Evolutionary conservation across 2,797 vertebrate genomes (phyloP), one percentile per base, ranked within the genome.

Genomic region (Poeciliopsis infans): DNA sequence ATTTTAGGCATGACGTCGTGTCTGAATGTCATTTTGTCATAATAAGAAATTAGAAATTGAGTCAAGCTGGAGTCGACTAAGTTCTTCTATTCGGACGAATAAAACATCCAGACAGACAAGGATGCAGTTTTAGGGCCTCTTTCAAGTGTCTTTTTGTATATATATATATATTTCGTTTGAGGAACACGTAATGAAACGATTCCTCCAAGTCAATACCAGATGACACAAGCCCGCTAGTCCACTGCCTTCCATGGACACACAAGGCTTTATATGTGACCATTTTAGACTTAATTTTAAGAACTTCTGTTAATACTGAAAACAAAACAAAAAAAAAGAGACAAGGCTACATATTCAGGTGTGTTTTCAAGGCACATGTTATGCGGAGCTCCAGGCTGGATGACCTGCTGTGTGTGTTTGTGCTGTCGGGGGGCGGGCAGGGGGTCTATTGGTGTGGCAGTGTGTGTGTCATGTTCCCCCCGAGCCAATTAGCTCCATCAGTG

Each of bases 401-500:
- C 91, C 92, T 83, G 85, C 90, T 91, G 91, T 83, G 90, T 51
- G 49, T 23, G 20, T 51, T 23, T 73, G 80, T 74, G 83, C 87
- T 86, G 79, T 81, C 80, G 70, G 31, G 47, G 61, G 25, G 20
- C 53, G 70, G 55, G 89, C 81, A 76, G 88, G 91, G 83, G 89
- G 90, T 88, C 77, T 83, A 25, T 71, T 36, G 86, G 75, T 86
- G 41, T 66, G 75, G 41, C 39, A 25, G 20, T 53, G 47, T 47
- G 64, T 82, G 75, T 76, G 74, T 78, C 78, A 77, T 15, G 5
- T 78, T 79, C 47, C 87, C 82, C 76, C 75, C 84, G 75, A 90
- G 91, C 89, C 94, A 95, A 95, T 95, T 95, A 95, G 89, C 90
- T 90, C 75, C 77, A 82, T 79, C 80, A 79, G 64, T 86, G 76